Base-by-base conservation (phyloP, 2,113 vertebrate genomes). In the Tenebrosternarchus preto region DNA sequence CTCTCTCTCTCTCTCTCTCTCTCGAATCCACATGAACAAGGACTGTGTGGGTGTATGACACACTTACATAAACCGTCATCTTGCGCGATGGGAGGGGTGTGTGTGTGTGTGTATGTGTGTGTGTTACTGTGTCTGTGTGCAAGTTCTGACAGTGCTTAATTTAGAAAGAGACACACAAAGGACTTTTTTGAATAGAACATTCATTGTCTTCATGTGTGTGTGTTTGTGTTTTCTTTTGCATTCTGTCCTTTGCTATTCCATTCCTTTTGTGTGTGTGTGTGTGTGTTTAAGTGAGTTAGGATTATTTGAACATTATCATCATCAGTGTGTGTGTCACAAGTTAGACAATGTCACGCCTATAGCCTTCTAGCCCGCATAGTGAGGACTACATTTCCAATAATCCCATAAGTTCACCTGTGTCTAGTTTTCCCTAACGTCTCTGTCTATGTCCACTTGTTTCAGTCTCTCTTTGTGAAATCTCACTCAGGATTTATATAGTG, bases 31-130 rank as follows among this genome's bases (percentile, higher is more conserved):
- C 63, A 15, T 50, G 70, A 78, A 73, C 61, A 59, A 75, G 55
- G 55, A 55, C 19, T 81, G 83, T 84, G 83, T 84, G 77, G 83
- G 83, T 84, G 83, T 84, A 27, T 76, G 57, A 82, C 73, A 73
- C 68, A 84, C 83, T 78, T 84, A 84, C 70, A 78, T 82, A 84
- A 84, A 84, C 77, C 77, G 46, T 79, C 80, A 76, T 31, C 19
- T 79, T 76, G 82, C 78, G 71, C 71, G 79, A 82, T 27, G 50
- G 72, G 76, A 77, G 68, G 73, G 33, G 75, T 69, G 60, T 85
- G 69, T 83, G 53, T 76, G 25, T 77, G 83, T 74, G 74, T 73
- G 50, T 71, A 19, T 81, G 76, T 75, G 74, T 61, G 27, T 72
- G 50, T 61, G 56, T 60, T 6, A 60, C 50, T 72, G 78, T 73